Evolutionary conservation across 2,888 invertebrate species (phyloP), one percentile per base, ranked within the genome.

Genomic region (Spodoptera picta): DNA sequence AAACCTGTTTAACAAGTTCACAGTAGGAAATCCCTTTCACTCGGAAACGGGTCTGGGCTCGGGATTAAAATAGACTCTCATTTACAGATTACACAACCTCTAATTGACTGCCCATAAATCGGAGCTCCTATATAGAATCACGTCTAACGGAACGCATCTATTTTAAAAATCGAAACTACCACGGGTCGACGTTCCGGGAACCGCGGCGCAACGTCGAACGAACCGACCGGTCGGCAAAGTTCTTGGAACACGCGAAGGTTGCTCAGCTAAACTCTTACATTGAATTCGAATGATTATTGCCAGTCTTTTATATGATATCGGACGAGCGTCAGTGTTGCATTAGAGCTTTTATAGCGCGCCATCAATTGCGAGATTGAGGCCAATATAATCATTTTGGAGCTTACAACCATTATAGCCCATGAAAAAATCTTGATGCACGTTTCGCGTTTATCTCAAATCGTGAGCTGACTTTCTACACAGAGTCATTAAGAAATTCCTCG

Each of bases 161-260:
- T 92, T 91, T 92, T 88, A 90, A 92, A 92, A 92, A 92, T 91
- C 86, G 88, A 91, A 91, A 86, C 87, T 83, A 83, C 86, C 72
- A 77, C 83, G 83, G 86, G 82, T 86, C 86, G 86, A 74, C 79
- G 82, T 91, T 91, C 91, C 82, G 81, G 87, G 91, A 92, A 92
- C 74, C 82, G 82, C 82, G 73, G 77, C 82, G 75, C 80, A 77
- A 65, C 83, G 70, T 64, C 79, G 82, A 81, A 82, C 82, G 82
- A 81, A 82, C 82, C 78, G 80, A 90, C 90, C 90, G 91, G 89
- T 90, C 90, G 87, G 71, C 83, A 75, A 77, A 74, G 80, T 92
- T 93, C 93, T 87, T 67, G 74, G 93, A 93, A 93, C 83, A 84
- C 83, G 85, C 83, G 92, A 91, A 92, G 91, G 92, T 90, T 92